Conservation (phyloP, 2,113 vertebrate species). For the Choloepus hoffmanni region DNA sequence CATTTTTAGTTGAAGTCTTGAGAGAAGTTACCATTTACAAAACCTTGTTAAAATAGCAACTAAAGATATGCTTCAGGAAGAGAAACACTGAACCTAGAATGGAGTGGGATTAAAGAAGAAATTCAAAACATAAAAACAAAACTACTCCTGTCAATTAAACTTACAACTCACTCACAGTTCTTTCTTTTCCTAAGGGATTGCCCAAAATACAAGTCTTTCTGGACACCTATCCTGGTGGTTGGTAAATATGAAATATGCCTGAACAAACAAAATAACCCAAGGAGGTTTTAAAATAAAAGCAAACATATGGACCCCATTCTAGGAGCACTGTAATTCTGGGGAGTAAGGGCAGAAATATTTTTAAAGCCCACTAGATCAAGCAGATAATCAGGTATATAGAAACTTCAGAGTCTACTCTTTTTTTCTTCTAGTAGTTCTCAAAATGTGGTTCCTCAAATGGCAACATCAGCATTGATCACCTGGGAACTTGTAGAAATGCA, state of each 20-base stretch:
- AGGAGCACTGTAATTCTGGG: not conserved
- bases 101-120: not conserved
- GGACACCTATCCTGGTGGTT: not conserved
- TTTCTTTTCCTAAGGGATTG: constrained; percentile 39
- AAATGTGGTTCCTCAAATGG: constrained; percentile 7
- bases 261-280: not conserved
- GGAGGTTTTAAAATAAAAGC: constrained; percentile 32
- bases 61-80: not conserved
- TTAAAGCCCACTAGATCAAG: not conserved
- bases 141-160: not conserved
- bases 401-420: not conserved
- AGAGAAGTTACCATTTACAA: not conserved
- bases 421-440: not conserved
- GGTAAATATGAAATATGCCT: not conserved
- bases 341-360: not conserved
- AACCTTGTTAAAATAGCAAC: not conserved
- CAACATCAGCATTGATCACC: not conserved
- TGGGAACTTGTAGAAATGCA: constrained; percentile 14
- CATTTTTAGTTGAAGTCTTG: not conserved
- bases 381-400: not conserved
- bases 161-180: not conserved
- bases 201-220: not conserved
- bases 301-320: not conserved
- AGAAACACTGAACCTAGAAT: not conserved
- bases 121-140: constrained; percentile 21